phyloP scores from a whole-genome alignment of 2,888 invertebrate species.

The Oeneis ivallda region DNA sequence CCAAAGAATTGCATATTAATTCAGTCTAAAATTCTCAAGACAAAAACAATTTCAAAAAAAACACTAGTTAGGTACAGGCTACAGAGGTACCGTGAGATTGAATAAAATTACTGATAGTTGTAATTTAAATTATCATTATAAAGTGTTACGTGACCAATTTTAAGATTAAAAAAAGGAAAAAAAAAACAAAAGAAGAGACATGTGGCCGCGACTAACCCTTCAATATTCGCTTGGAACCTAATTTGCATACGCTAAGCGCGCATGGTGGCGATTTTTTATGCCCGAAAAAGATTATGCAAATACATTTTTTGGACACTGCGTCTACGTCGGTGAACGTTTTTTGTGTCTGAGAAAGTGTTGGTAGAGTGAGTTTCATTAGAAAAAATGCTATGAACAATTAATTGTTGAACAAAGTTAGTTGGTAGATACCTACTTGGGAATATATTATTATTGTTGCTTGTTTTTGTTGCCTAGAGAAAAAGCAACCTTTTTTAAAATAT shows the following conservation, averaged over 20 bases:
- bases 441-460: conserved; percentile 11
- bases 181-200: conserved; percentile 48
- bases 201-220: conserved; percentile 59
- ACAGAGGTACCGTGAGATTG: conserved; percentile 60
- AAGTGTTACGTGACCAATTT: conserved; percentile 73
- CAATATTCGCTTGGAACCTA: conserved; percentile 39
- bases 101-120: conserved; percentile 63
- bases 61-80: conserved; percentile 39
- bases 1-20: conserved; percentile 26
- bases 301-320: conserved; percentile 73
- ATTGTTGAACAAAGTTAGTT: conserved; percentile 22
- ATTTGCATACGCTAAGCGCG: conserved; percentile 64
- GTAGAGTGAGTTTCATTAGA: conserved; percentile 36
- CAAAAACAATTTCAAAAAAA: conserved; percentile 49
- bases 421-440: conserved; percentile 13
- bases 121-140: conserved; percentile 50
- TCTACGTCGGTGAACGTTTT: conserved; percentile 54
- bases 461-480: conserved; percentile 10
- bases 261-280: conserved; percentile 71
- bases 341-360: conserved; percentile 49
- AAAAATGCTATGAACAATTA: conserved; percentile 35
- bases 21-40: conserved; percentile 37
- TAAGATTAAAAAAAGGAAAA: conserved; percentile 46
- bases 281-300: conserved; percentile 70
- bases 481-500: background rate